Evolutionary conservation across 2,888 invertebrate species (phyloP), one percentile per base, ranked within the genome.

Genomic region (Stenolophus ochropezus): DNA sequence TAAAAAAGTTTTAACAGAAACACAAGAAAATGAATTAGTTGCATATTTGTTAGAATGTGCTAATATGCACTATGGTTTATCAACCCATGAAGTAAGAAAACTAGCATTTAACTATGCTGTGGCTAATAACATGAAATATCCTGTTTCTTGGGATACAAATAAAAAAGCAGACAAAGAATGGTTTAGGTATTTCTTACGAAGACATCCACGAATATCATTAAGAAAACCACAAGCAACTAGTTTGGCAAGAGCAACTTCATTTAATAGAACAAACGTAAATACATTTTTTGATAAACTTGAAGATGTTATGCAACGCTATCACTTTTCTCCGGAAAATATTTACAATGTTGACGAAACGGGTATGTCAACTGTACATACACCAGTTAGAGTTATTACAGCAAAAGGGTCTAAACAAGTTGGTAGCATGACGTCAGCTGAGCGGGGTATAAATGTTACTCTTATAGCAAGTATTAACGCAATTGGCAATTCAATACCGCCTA

Each of bases 381-480:
- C 84, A 21, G 82, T 82, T 33, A 84, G 76, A 84, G 82, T 85
- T 21, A 84, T 85, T 42, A 82, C 82, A 14, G 82, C 83, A 82
- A 83, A 21, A 8, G 83, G 82, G n/a, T 21, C 81, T 75, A 82
- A 83, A 82, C 27, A 23, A 61, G 83, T 86, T 16, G 85, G 84
- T 8, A 83, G 84, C 82, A 69, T 82, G 81, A 83, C 84, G 56
- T 85, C 85, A 61, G 83, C 83, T 11, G 85, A 86, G 83, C 77
- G 86, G 75, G 85, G 85, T 25, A 56, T 76, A 20, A 79, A 85
- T n/a, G 84, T 86, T n/a, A 86, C 85, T 5, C 77, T 86, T 58
- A 84, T 83, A 69, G 84, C 83, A 61, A 84, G 82, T 86, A 16
- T 51, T 74, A 83, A 84, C 53, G 86, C 85, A 33, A 56, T 81